phyloP scores from a whole-genome alignment of 2,113 vertebrate genomes.

The Urocitellus parryii region DNA sequence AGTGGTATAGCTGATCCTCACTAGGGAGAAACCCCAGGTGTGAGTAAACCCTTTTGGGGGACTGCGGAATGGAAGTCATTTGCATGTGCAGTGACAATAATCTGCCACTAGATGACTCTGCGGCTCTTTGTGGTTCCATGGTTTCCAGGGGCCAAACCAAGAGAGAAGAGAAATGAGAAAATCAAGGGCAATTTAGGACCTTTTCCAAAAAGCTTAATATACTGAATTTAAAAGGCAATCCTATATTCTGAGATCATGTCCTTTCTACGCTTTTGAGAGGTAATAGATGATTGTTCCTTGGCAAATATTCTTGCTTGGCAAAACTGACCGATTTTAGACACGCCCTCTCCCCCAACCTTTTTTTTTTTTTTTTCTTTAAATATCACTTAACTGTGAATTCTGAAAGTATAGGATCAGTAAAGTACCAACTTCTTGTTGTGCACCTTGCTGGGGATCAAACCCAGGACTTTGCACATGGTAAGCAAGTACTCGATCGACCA shows the following conservation, averaged over 20 bases:
- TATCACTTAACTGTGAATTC: neutral
- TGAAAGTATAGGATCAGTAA: conserved; percentile 4
- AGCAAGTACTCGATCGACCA: neutral
- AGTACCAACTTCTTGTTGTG: conserved; percentile 22
- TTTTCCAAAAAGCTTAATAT: neutral
- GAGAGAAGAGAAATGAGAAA: neutral
- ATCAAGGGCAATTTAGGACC: neutral
- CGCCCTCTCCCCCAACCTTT: neutral
- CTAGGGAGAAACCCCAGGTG: neutral
- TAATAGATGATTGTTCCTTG: neutral
- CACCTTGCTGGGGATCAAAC: neutral
- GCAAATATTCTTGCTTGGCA: neutral
- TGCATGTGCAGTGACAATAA: neutral
- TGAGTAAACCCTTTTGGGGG: neutral
- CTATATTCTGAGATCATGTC: neutral
- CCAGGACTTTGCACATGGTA: neutral
- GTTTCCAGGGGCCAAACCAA: neutral
- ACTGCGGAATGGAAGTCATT: fast-evolving
- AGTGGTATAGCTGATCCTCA: neutral
- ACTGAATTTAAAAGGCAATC: neutral
- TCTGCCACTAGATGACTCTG: conserved; percentile 77
- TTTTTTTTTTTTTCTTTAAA: neutral
- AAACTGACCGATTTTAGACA: neutral
- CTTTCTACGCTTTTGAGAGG: neutral
- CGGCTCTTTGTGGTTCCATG: neutral